Conservation (phyloP, 64 coral and sea anemone species). For the Montipora capricornis region DNA sequence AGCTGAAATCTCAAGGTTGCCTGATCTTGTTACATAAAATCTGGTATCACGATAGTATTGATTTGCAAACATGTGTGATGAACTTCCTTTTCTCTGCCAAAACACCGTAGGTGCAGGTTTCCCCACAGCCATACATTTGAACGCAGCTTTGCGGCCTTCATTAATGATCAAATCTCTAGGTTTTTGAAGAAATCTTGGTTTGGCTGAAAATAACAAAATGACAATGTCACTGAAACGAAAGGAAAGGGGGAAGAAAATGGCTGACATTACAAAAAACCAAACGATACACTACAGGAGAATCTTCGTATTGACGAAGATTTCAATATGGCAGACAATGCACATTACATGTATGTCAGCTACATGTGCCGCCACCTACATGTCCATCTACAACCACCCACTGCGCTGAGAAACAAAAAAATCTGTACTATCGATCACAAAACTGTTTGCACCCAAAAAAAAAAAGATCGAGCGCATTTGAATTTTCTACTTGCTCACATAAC, state of each 20-base stretch:
- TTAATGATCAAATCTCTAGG: conserved; percentile 74
- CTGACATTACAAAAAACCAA: neutral
- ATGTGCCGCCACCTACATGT: too few species aligned
- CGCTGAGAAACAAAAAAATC: too few species aligned
- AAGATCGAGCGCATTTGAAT: too few species aligned
- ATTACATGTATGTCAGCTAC: too few species aligned
- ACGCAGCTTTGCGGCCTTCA: conserved; percentile 57
- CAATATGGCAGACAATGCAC: too few species aligned
- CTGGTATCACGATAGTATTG: neutral
- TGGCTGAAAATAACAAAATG: conserved; percentile 56
- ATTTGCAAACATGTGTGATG: conserved; percentile 74
- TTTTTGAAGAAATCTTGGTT: conserved; percentile 54
- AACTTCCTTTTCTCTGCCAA: conserved; percentile 59
- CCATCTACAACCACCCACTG: too few species aligned
- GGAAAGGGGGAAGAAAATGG: neutral
- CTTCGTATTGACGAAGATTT: too few species aligned
- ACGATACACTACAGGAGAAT: too few species aligned
- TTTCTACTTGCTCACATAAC: too few species aligned
- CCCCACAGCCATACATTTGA: conserved; percentile 67
- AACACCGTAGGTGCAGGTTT: conserved; percentile 71
- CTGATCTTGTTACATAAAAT: conserved; percentile 42
- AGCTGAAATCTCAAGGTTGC: conserved; percentile 33
- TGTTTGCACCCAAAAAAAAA: too few species aligned
- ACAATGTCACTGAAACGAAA: neutral
- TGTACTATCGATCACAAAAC: too few species aligned